Evolutionary conservation across 2,113 vertebrate genomes (phyloP).

Genomic region (Thryonomys swinderianus): DNA sequence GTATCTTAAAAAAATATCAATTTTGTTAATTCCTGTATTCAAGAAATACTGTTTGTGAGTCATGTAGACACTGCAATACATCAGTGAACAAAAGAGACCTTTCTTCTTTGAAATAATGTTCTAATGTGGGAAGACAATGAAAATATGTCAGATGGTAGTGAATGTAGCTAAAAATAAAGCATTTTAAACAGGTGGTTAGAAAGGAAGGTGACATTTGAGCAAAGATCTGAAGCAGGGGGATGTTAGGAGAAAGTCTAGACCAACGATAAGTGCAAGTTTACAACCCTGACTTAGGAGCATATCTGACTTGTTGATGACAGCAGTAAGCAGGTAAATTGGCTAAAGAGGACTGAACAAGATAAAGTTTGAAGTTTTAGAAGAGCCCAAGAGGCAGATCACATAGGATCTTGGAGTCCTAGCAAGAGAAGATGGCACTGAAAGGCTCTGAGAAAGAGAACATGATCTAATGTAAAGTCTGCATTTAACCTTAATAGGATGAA

Average conservation of each 20-base stretch:
- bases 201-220: slow-evolving; percentile 31
- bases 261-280: not conserved
- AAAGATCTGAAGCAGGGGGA: slow-evolving; percentile 27
- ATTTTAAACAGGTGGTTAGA: slow-evolving; percentile 31
- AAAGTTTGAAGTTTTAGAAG: not conserved
- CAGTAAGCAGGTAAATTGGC: not conserved
- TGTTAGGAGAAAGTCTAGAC: not conserved
- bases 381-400: not conserved
- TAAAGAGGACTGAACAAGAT: not conserved
- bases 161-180: slow-evolving; percentile 6
- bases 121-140: not conserved
- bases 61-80: not conserved
- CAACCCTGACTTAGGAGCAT: not conserved
- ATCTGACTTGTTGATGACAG: not conserved
- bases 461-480: slow-evolving; percentile 42
- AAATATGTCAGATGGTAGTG: not conserved
- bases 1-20: slow-evolving; percentile 1
- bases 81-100: not conserved
- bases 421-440: not conserved
- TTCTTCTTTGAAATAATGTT: not conserved
- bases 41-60: not conserved
- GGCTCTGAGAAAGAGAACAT: not conserved
- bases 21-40: not conserved
- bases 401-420: not conserved
- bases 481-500: slow-evolving; percentile 90